Evolutionary conservation across 92 coral and sea anemone species (phyloP), one percentile per base, ranked within the genome.

Genomic region (Hydrozoanthus gracilis): DNA sequence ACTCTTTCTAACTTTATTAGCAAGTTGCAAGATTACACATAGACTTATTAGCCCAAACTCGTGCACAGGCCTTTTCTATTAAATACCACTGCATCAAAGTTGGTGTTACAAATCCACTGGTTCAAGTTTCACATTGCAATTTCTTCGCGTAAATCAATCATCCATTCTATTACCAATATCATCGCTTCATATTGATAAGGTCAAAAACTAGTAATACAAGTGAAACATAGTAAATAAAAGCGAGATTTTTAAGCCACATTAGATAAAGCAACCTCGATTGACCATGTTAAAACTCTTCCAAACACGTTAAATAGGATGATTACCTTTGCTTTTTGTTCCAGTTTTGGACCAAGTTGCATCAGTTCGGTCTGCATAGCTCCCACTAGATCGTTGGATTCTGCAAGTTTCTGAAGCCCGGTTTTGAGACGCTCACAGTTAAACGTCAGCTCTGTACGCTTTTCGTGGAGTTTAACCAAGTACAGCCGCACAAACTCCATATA

Each of bases 401-500:
- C 92, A 10, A 96, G 92, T 75, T 96, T 96, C 86, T 86, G 78
- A 16, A 96, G 84, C 14, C 99, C 99, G 12, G 92, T 92, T 17
- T 89, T 70, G 39, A 96, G 83, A 11, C 99, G 93, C 14, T 93
- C 98, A 35, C 88, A 90, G 82, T 83, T 91, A 60, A 91, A 91
- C 56, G 87, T 88, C 64, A 91, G 76, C 77, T 89, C 88, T 15
- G 93, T 88, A 68, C 93, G 88, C 89, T 96, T 96, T 83, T 91
- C 91, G 58, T 90, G 92, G 60, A 91, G 87, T 70, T 89, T 96
- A 50, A 83, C 72, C 68, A 91, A 62, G 66, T 86, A 96, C 65
- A 95, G 78, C 50, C 93, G 92, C 3, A 96, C 93, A 78, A 93
- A 96, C 86, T 96, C 99, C 91, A 96, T 91, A 88, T 95, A 96